These are phyloP conservation scores for Sycophaga agraensis DNA, from an alignment of 1,140 invertebrate genomes.

Conservation along the genomic window DNA sequence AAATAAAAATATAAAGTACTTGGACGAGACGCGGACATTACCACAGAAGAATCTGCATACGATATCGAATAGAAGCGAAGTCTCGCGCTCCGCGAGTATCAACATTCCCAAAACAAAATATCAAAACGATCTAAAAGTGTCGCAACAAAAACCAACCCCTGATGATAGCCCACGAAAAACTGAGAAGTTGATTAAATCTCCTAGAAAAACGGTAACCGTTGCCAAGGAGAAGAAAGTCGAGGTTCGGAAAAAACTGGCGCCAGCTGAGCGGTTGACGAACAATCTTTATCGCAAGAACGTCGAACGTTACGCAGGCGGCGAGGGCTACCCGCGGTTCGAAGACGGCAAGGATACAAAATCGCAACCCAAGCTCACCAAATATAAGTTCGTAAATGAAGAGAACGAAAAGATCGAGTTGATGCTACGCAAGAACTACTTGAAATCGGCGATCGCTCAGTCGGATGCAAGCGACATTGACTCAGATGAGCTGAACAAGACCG, in stretches of 20 bases:
- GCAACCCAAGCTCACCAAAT: not conserved
- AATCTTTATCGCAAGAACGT: not conserved
- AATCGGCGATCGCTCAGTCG: not conserved
- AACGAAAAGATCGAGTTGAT: not conserved
- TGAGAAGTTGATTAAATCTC: not conserved
- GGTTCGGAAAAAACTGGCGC: not conserved
- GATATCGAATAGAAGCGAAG: not conserved
- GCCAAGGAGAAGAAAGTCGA: not conserved
- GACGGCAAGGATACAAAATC: not conserved
- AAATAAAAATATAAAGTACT: not conserved
- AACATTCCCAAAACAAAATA: not conserved
- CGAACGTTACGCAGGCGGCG: not conserved
- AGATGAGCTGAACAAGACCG: not conserved
- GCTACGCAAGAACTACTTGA: conserved; percentile 4
- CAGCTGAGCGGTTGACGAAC: not conserved
- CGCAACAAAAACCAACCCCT: not conserved
- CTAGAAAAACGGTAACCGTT: not conserved
- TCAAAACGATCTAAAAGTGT: not conserved
- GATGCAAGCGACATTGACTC: not conserved
- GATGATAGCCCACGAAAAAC: not conserved
- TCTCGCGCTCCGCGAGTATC: not conserved
- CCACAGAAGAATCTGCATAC: not conserved
- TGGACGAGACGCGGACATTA: not conserved
- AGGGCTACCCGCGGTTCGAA: not conserved
- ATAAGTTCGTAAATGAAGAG: not conserved